Base-by-base conservation (phyloP, 2,113 vertebrate species). In the Isichthys henryi region DNA sequence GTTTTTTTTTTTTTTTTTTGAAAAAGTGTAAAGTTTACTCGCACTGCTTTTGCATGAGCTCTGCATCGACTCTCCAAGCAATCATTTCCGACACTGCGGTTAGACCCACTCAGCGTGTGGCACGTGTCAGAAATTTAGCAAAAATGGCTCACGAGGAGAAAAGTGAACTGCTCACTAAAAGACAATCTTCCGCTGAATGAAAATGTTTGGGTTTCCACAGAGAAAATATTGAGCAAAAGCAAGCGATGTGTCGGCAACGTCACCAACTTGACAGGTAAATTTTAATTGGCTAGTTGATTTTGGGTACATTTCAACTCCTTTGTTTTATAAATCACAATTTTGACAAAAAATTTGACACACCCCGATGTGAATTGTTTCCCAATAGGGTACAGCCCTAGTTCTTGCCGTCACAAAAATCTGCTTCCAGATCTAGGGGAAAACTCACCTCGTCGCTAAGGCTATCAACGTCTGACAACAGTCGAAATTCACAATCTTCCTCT, bases 401-500 rank as follows among this genome's bases (percentile, higher is more conserved):
- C 58, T 27, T 66, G 23, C 58, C 0, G n/a, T 35, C 70, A 21
- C 52, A 77, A 13, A 48, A 23, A 45, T 13, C 23, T 27, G 23
- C 27, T 52, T 15, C 58, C 66, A 52, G 19, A 21, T 7, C 53
- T 1, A 11, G 13, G 11, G 0, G 35, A 17, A 6, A 6, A 10
- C 93, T 53, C 88, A 98, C 98, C 95, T 97, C 93, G 77, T 96
- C 97, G 70, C 96, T 97, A 27, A 94, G 95, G 17, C 95, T 97
- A 21, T 96, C 95, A 23, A 97, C 96, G 31, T 97, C 96, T 58
- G 97, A 95, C 46, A 98, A 62, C 56, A 99, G 96, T 39, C 91
- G 96, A 90, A 99, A 99, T 88, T 97, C 98, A 27, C 95, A 97
- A 92, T 97, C 94, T 49, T 98, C 96, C 13, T 97, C 97, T 6